These are phyloP conservation scores for Misgurnus anguillicaudatus DNA, from an alignment of 2,113 vertebrate genomes.

Conservation along the genomic window DNA sequence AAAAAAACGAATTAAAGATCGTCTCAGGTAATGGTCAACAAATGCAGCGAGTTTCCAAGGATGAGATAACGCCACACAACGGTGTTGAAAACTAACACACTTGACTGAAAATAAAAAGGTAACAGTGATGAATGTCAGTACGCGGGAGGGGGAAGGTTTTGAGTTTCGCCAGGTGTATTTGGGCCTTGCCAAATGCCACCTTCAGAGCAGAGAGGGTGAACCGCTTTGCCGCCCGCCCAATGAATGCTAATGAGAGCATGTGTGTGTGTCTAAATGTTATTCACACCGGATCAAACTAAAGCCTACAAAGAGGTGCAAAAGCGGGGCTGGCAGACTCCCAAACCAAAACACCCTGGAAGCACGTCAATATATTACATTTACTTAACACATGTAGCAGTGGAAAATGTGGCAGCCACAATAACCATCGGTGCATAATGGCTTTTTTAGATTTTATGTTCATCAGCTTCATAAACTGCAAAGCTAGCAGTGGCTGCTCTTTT, in stretches of 20 bases:
- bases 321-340: conserved; percentile 74
- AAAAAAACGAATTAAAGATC: background rate
- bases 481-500: conserved; percentile 40
- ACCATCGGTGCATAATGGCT: conserved; percentile 42
- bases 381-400: conserved; percentile 66
- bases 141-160: conserved; percentile 45
- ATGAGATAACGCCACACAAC: conserved; percentile 26
- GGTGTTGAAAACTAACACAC: conserved; percentile 36
- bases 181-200: conserved; percentile 77
- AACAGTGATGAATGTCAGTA: conserved; percentile 59
- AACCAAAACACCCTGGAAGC: conserved; percentile 78
- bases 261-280: conserved; percentile 75
- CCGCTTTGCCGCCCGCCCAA: conserved; percentile 57
- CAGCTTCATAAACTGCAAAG: conserved; percentile 50
- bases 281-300: conserved; percentile 79
- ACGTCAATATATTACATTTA: conserved; percentile 74
- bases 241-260: conserved; percentile 56
- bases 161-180: conserved; percentile 76
- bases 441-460: conserved; percentile 48
- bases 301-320: conserved; percentile 78
- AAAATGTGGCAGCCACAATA: conserved; percentile 61
- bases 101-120: conserved; percentile 58
- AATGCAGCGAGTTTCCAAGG: conserved; percentile 6
- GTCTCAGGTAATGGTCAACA: conserved; percentile 28
- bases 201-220: conserved; percentile 72